A percentile compares a stretch with the other conserved stretches of the same genome.
Evolutionary conservation across 2,888 invertebrate species (phyloP).

Genomic region (Aplocera efformata): DNA sequence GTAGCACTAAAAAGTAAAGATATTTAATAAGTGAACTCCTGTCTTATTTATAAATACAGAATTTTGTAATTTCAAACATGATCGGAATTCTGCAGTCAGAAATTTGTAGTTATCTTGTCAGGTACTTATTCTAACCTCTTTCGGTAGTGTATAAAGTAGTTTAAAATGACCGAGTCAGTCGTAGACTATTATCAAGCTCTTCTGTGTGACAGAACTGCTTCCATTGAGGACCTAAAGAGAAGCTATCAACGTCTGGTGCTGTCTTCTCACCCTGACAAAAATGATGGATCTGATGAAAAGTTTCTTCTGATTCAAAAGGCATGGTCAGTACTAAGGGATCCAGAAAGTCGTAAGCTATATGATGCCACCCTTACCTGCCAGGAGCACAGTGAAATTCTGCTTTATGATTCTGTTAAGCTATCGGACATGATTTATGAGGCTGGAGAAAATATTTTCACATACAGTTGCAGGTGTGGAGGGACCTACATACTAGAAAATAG

Average conservation of each 20-base stretch:
- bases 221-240: constrained; percentile 80
- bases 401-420: constrained; percentile 80
- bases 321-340: constrained; percentile 85
- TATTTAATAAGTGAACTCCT: too few relatives aligned
- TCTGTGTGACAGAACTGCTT: constrained; percentile 73
- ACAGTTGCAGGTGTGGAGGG: constrained; percentile 87
- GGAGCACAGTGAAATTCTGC: constrained; percentile 78
- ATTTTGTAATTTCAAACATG: too few relatives aligned
- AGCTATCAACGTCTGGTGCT: constrained; percentile 81
- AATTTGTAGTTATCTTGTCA: too few relatives aligned
- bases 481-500: constrained; percentile 65
- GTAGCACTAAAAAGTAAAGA: too few relatives aligned
- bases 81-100: too few relatives aligned
- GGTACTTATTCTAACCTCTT: too few relatives aligned
- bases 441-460: constrained; percentile 60
- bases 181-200: constrained; percentile 79
- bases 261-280: constrained; percentile 83
- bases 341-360: constrained; percentile 81
- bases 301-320: constrained; percentile 82
- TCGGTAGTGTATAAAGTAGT: background rate
- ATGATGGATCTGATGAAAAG: constrained; percentile 36
- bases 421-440: constrained; percentile 67
- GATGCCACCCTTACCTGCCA: constrained; percentile 82
- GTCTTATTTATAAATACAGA: too few relatives aligned
- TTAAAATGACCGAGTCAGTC: constrained; percentile 30